These are phyloP conservation scores for Macquaria ambigua DNA, from an alignment of 2,113 vertebrate genomes.

Conservation along the genomic window DNA sequence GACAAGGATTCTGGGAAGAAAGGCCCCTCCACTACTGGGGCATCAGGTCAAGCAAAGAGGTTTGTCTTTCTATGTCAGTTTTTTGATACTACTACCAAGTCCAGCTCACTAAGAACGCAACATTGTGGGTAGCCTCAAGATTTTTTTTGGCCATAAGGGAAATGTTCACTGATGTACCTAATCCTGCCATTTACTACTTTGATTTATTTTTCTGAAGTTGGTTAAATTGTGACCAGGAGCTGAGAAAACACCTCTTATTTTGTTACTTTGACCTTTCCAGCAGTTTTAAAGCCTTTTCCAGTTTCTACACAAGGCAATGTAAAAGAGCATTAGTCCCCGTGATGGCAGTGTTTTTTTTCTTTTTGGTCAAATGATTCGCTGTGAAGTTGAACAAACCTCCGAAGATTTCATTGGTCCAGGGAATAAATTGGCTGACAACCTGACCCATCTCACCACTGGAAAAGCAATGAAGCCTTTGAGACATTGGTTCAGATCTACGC, in stretches of 20 bases:
- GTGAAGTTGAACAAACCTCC: conserved; percentile 96
- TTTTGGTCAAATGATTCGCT: conserved; percentile 91
- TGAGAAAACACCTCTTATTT: conserved; percentile 84
- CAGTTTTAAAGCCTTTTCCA: conserved; percentile 86
- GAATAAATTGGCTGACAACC: conserved; percentile 97
- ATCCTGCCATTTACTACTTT: conserved; percentile 88
- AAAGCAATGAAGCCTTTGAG: conserved; percentile 95
- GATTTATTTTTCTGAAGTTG: conserved; percentile 90
- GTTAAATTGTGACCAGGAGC: conserved; percentile 87
- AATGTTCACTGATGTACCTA: conserved; percentile 93
- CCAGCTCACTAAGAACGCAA: conserved; percentile 98
- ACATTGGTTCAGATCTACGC: conserved; percentile 89
- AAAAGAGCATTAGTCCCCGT: conserved; percentile 92
- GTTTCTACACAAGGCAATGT: conserved; percentile 86
- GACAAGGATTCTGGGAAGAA: conserved; percentile 99
- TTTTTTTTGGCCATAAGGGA: conserved; percentile 83
- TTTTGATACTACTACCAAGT: conserved; percentile 99
- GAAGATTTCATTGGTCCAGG: conserved; percentile 99
- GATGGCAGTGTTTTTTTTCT: conserved; percentile 92
- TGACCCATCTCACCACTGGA: conserved; percentile 94
- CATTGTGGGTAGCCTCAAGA: conserved; percentile 99
- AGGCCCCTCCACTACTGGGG: conserved; percentile 98
- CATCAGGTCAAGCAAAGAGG: conserved; percentile 99
- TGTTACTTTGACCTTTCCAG: conserved; percentile 91
- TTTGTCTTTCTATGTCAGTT: conserved; percentile 99